Conservation (phyloP, 1,140 invertebrate genomes). For the Sminthurinus signatus region DNA sequence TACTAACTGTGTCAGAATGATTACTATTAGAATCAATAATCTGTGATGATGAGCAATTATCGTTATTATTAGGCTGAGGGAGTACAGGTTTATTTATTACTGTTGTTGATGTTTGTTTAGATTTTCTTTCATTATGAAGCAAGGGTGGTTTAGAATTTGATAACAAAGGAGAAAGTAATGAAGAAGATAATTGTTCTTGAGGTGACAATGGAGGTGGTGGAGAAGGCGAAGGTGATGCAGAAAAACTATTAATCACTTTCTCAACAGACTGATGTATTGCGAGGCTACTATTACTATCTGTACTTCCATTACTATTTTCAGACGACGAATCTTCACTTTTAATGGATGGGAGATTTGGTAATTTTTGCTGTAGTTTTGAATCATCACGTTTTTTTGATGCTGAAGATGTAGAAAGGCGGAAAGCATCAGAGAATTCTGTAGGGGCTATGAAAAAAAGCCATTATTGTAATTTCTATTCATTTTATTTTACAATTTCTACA, state of each 20-base stretch:
- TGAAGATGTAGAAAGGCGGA: neutral
- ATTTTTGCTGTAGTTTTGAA: neutral
- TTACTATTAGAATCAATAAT: neutral
- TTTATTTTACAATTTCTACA: neutral
- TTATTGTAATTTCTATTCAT: neutral
- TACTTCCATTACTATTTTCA: constrained; percentile 6
- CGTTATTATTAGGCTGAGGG: neutral
- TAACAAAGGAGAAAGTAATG: too few relatives aligned
- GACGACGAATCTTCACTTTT: neutral
- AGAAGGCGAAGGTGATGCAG: constrained; percentile 1
- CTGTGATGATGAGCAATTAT: neutral
- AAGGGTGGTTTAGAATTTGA: too few relatives aligned
- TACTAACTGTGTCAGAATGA: neutral
- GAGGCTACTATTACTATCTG: neutral
- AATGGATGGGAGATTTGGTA: constrained; percentile 1
- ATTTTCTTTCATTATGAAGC: neutral
- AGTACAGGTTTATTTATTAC: neutral
- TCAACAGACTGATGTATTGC: neutral
- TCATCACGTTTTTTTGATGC: neutral
- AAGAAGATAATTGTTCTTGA: too few relatives aligned
- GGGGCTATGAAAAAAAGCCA: neutral
- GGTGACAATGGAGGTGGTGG: neutral
- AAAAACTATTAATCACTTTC: constrained; percentile 12
- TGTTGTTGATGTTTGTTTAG: neutral
- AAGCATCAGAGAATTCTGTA: neutral